A percentile compares a stretch with the other conserved stretches of the same genome.
Conservation (phyloP, 2,797 vertebrate species). For the Dallia pectoralis region DNA sequence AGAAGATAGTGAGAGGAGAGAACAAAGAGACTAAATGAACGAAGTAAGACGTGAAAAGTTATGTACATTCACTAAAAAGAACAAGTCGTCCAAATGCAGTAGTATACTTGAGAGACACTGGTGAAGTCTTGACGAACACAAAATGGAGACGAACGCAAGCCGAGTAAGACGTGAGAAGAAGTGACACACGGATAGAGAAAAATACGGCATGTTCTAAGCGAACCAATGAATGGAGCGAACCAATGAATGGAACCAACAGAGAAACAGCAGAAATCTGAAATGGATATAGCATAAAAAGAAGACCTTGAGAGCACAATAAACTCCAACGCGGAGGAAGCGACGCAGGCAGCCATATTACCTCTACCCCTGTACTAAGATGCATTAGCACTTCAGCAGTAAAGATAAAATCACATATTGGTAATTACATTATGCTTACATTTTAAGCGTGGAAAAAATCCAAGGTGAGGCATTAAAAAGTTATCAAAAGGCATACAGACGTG, state of each 20-base stretch:
- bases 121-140: neutral
- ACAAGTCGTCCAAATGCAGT: neutral
- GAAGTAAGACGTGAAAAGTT: neutral
- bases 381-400: neutral
- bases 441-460: neutral
- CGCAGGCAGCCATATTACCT: neutral
- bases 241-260: neutral
- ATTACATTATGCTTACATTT: neutral
- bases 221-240: no score
- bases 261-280: neutral
- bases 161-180: neutral
- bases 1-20: neutral
- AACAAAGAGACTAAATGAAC: neutral
- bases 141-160: neutral
- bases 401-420: neutral
- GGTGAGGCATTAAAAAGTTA: slow-evolving; percentile 1
- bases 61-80: neutral
- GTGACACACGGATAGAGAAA: slow-evolving; percentile 1
- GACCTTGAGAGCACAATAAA: slow-evolving; percentile 9
- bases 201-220: neutral
- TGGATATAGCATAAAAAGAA: neutral
- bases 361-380: neutral
- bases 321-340: neutral
- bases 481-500: neutral
- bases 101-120: neutral